Base-by-base conservation (phyloP, 2,888 invertebrate species). In the Ochlodes sylvanus region DNA sequence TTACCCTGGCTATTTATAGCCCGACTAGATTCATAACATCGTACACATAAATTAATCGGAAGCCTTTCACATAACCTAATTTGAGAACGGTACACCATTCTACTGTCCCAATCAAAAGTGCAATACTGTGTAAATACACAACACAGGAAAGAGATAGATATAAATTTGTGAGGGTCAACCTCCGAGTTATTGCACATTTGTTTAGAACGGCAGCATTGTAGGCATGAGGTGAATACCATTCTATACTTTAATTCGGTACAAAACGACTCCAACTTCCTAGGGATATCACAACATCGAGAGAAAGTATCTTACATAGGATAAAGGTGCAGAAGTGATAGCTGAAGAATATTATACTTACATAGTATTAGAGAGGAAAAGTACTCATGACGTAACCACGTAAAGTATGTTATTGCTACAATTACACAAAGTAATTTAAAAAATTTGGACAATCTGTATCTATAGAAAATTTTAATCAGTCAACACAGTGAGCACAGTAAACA, bases 221-320 rank as follows among this genome's bases (percentile, higher is more conserved):
- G 38, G 38, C 38, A 12, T 12, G 38, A 27, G 27, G 27, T 27
- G 27, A 27, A 27, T 27, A 38, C 38, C 38, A 38, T 12, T 9
- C 38, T 12, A 38, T 9, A 38, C 10, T 38, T 50, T 63, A 63
- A 63, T 55, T 63, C 55, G 42, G 55, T 42, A 15, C 32, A 56
- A 12, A 76, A 76, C 77, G 83, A 83, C 74, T 54, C 76, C 77
- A 79, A 73, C 52, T 12, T 52, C 77, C 79, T 79, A 75, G 63
- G 77, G 76, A 72, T 72, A 75, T 83, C 81, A 84, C 82, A 83
- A 84, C 83, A 84, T 79, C 79, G 73, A 77, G 72, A 79, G 12
- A 19, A 19, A 50, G 38, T 50, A 50, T 50, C 19, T 12, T 50
- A 50, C 27, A 5, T 9, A 50, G 10, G 19, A 50, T 1, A 47